A percentile compares a stretch with the other conserved stretches of the same genome.
phyloP scores from a whole-genome alignment of 2,797 vertebrate species.

The Protosalanx chinensis region DNA sequence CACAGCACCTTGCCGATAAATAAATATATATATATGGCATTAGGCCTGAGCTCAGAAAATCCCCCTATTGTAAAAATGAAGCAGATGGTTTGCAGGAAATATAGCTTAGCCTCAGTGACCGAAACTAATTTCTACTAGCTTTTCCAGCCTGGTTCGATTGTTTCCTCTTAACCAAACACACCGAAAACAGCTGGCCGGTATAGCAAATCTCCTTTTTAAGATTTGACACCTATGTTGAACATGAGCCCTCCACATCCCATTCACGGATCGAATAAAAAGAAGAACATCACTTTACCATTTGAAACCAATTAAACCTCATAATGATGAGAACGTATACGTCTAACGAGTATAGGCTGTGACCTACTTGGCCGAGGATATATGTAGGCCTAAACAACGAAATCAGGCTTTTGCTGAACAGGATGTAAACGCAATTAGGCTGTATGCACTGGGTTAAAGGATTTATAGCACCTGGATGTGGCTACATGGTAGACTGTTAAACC shows the following conservation, averaged over 20 bases:
- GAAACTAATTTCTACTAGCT: conserved; percentile 98
- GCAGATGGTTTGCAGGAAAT: conserved; percentile 98
- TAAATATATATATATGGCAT: conserved; percentile 78
- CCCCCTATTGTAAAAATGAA: conserved; percentile 96
- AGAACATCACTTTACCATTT: no score
- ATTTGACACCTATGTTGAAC: conserved; percentile 90
- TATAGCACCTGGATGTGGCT: no score
- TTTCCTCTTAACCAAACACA: conserved; percentile 91
- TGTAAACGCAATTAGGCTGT: no score
- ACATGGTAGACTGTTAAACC: no score
- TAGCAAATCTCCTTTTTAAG: conserved; percentile 90
- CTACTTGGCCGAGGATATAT: no score
- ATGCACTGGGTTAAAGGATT: no score
- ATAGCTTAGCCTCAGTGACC: conserved; percentile 89
- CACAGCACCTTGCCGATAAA: conserved; percentile 75
- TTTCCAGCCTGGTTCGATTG: conserved; percentile 86
- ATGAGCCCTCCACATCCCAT: conserved; percentile 52
- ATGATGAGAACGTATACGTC: no score
- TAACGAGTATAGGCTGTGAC: no score
- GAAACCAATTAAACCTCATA: no score
- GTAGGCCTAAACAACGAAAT: background rate
- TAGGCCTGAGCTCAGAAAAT: conserved; percentile 78
- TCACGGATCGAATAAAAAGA: no score
- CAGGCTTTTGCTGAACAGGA: no score
- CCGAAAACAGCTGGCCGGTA: conserved; percentile 89